Evolutionary conservation across 2,888 invertebrate genomes (phyloP), one percentile per base, ranked within the genome.

Genomic region (Folsomia manolachei): DNA sequence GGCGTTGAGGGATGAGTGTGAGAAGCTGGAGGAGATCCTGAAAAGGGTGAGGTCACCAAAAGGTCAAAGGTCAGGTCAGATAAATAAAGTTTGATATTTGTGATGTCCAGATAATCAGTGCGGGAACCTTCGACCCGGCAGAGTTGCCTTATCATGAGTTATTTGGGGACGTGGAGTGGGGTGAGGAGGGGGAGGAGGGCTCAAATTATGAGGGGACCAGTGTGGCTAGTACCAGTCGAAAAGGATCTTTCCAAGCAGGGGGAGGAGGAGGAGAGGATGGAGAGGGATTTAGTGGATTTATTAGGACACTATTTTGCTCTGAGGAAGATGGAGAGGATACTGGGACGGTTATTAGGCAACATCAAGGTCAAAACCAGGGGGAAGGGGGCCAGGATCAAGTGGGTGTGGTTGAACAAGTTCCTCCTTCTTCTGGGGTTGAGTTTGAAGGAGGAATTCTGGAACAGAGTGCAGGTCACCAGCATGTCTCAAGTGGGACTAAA

Each of bases 1-100:
- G 87, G 90, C 91, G 71, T 87, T 94, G 68, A 87, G 94, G 39
- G 94, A 94, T 83, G 94, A 94, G 84, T 94, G 94, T 84, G 94
- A 94, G 83, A 88, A 92, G 69, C 86, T 94, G 81, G 93, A 94
- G 84, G 90, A 89, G 81, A 87, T 93, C 83, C 87, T 94, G 82
- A 89, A 85, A 82, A 71, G 71, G 27, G 77, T 77, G 25, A n/a
- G n/a, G n/a, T 51, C 51, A 51, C 18, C 9, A 51, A 51, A 51
- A 51, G 51, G 9, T 51, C 51, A 11, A 51, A 51, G 51, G 18
- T 51, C 18, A 18, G 51, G 51, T 9, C 9, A 51, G 9, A 11
- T 18, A 51, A 51, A 51, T 11, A 51, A 51, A 18, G 51, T 9
- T 9, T 51, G n/a, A n/a, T n/a, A n/a, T n/a, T n/a, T n/a, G n/a